These are phyloP conservation scores for Thecocarcelia acutangulata DNA, from an alignment of 2,888 invertebrate genomes.

Conservation along the genomic window DNA sequence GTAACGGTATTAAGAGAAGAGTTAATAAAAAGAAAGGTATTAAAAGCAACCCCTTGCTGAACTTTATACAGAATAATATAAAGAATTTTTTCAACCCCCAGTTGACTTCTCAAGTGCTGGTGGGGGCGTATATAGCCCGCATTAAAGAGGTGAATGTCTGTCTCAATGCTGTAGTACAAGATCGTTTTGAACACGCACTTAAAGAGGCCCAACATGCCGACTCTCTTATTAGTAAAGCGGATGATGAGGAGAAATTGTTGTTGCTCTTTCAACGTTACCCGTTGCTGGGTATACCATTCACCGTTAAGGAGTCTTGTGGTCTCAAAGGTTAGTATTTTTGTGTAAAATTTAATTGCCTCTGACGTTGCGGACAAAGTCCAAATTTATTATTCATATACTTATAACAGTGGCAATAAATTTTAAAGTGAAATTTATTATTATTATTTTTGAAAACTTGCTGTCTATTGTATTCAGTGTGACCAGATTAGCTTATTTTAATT, in stretches of 20 bases:
- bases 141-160: conserved; percentile 86
- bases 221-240: conserved; percentile 75
- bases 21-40: conserved; percentile 74
- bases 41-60: no score
- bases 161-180: conserved; percentile 88
- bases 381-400: not conserved
- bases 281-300: conserved; percentile 90
- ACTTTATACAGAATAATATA: not conserved
- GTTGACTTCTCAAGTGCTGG: conserved; percentile 85
- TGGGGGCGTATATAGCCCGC: conserved; percentile 84
- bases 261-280: conserved; percentile 83
- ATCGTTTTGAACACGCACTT: conserved; percentile 85
- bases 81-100: conserved; percentile 77
- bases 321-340: conserved; percentile 84
- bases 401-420: no score
- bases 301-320: conserved; percentile 90
- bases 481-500: no score
- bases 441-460: not conserved
- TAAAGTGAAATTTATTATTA: not conserved
- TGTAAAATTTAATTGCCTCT: not conserved
- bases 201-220: conserved; percentile 86
- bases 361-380: conserved; percentile 32
- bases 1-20: conserved; percentile 73
- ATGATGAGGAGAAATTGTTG: conserved; percentile 73
- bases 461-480: no score